These are phyloP conservation scores for Enteromius anoplus DNA, from an alignment of 2,797 vertebrate species.

Conservation along the genomic window DNA sequence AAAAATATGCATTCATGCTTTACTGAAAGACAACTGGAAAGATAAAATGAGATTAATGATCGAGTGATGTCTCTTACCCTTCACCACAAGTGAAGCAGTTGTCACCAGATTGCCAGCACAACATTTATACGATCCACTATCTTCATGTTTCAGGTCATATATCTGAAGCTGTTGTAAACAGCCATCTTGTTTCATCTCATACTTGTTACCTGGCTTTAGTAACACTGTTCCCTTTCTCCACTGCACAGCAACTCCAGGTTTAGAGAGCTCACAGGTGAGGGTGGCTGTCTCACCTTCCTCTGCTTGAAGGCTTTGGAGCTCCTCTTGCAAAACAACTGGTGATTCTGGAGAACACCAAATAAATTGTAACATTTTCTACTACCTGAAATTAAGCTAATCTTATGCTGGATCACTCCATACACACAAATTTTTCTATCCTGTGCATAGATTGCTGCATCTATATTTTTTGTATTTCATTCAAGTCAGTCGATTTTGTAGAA, in stretches of 20 bases:
- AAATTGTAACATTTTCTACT: neutral
- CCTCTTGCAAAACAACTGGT: slow-evolving; percentile 3
- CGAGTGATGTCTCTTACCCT: slow-evolving; percentile 40
- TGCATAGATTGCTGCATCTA: neutral
- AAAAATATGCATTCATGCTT: neutral
- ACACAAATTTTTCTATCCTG: neutral
- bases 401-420: neutral
- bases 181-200: slow-evolving; percentile 73
- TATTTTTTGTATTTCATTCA: neutral
- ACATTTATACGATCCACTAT: slow-evolving; percentile 77
- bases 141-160: slow-evolving; percentile 67
- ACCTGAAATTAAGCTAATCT: neutral
- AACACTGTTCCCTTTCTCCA: slow-evolving; percentile 74
- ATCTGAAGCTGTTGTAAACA: slow-evolving; percentile 70
- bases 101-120: slow-evolving; percentile 71
- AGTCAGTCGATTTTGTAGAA: neutral
- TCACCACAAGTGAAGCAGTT: slow-evolving; percentile 55
- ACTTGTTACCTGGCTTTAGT: slow-evolving; percentile 73
- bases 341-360: slow-evolving; percentile 57
- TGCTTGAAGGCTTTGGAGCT: slow-evolving; percentile 61
- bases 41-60: neutral
- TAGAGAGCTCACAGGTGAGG: slow-evolving; percentile 64
- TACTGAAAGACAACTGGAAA: neutral
- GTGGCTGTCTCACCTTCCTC: slow-evolving; percentile 59
- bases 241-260: slow-evolving; percentile 61